Evolutionary conservation across 2,797 vertebrate genomes (phyloP), one percentile per base, ranked within the genome.

Genomic region (Xerus rutilus): DNA sequence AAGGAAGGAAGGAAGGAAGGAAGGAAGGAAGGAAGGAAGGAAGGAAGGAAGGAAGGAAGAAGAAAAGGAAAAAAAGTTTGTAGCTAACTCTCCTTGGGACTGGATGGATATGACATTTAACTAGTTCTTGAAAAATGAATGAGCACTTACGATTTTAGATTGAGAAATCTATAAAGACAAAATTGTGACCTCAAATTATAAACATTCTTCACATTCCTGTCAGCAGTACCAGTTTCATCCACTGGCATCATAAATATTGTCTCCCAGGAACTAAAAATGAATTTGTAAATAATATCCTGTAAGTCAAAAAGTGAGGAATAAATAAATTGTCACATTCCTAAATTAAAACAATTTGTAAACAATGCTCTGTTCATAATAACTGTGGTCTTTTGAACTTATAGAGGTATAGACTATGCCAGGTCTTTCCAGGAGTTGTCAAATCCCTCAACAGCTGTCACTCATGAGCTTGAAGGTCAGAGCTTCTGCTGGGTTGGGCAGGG

Each of bases 131-230:
- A 96, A 90, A 94, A 95, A 70, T 76, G 49, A 94, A 92, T 64
- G 43, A 79, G 32, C 15, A 78, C 69, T 84, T 98, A 84, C 10
- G 83, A 96, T 86, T 97, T 96, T 92, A 96, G 96, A 84, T 92
- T 67, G 78, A 92, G 47, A 73, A 81, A 70, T 93, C 92, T 93
- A 73, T 84, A 39, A 86, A 88, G 89, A 87, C 39, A 95, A 94
- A 97, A 86, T 21, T 57, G 15, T 94, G 62, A 92, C 64, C 64
- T 72, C 64, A 92, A 93, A 86, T 92, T 94, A 83, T 84, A 95
- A 86, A 79, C 49, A 77, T 82, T 59, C 81, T 91, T 96, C 62
- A 59, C 49, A 57, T 10, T 7, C n/a, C 43, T 86, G 21, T 93
- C 65, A 81, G 20, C 7, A 73, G 39, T 45, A 62, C 15, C 52